phyloP scores from a whole-genome alignment of 2,888 invertebrate species.

The Gerosis bhagava region DNA sequence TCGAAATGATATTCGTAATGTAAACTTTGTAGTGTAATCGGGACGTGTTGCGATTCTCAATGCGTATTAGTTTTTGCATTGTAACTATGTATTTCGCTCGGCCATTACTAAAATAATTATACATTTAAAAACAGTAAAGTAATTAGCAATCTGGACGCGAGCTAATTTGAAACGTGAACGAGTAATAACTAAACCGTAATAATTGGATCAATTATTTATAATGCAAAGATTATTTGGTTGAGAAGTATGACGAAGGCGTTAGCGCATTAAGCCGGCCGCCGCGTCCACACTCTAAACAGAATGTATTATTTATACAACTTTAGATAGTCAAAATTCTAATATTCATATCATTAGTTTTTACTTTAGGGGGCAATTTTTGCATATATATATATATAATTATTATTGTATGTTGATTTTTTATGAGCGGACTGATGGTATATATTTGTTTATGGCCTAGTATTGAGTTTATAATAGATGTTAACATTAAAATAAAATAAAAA shows the following conservation, averaged over 20 bases:
- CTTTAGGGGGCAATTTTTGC: conserved; percentile 72
- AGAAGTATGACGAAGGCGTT: conserved; percentile 49
- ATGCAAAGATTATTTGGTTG: no score
- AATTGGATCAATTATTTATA: no score
- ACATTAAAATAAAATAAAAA: no score
- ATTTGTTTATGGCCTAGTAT: conserved; percentile 64
- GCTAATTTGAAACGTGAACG: no score
- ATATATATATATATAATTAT: conserved; percentile 35
- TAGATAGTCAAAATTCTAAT: conserved; percentile 79
- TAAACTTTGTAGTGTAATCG: conserved; percentile 52
- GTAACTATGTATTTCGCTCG: no score
- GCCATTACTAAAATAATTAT: no score
- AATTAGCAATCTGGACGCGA: no score
- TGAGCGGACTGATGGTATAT: conserved; percentile 55
- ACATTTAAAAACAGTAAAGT: no score
- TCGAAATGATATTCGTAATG: conserved; percentile 51
- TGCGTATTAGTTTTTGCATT: no score
- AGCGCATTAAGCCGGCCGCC: conserved; percentile 40
- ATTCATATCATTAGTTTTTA: conserved; percentile 81
- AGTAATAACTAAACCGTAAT: no score
- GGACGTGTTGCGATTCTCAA: conserved; percentile 49
- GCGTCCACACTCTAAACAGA: conserved; percentile 44
- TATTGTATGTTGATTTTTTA: conserved; percentile 61
- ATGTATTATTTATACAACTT: conserved; percentile 60
- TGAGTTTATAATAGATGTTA: conserved; percentile 55